Evolutionary conservation across 2,113 vertebrate species (phyloP), one percentile per base, ranked within the genome.

Genomic region (Gobio gobio): DNA sequence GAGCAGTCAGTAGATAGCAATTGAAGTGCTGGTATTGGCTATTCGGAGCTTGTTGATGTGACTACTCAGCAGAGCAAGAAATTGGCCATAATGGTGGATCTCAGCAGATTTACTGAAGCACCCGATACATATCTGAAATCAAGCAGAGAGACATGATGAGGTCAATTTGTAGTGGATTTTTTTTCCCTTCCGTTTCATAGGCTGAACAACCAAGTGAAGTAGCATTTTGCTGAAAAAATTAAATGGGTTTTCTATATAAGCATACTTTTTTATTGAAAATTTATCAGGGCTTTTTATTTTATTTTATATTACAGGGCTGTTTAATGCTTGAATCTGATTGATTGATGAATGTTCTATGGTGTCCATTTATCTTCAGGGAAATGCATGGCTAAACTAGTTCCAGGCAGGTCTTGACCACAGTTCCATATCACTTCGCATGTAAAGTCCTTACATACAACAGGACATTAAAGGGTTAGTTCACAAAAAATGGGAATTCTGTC

Each of bases 21-120:
- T 56, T 56, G 75, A 61, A 82, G 64, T 24, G 59, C 43, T 24
- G 10, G 76, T 86, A 78, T 66, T 75, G 84, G 75, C 83, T 59
- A 56, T 81, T 85, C 7, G 14, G 59, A 54, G 66, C 83, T 82
- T 76, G 63, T 61, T 70, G 43, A 78, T 68, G 16, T 81, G 56
- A 59, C 86, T 58, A 87, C 56, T 87, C 83, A 82, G 84, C 86
- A 87, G 73, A 84, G 81, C 78, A 70, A 74, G 78, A 64, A 86
- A 77, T 56, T 22, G 73, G 51, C 63, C 49, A 75, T 80, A 79
- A 80, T 86, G 56, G 40, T 36, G 68, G 66, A 77, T 81, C 72
- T 75, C 56, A 40, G 56, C 84, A 81, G 78, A 81, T 75, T 85
- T 78, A 82, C 82, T 78, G 40, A 88, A 82, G 33, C 56, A 45